Evolutionary conservation across 2,113 vertebrate species (phyloP).

Genomic region (Pteropus alecto): DNA sequence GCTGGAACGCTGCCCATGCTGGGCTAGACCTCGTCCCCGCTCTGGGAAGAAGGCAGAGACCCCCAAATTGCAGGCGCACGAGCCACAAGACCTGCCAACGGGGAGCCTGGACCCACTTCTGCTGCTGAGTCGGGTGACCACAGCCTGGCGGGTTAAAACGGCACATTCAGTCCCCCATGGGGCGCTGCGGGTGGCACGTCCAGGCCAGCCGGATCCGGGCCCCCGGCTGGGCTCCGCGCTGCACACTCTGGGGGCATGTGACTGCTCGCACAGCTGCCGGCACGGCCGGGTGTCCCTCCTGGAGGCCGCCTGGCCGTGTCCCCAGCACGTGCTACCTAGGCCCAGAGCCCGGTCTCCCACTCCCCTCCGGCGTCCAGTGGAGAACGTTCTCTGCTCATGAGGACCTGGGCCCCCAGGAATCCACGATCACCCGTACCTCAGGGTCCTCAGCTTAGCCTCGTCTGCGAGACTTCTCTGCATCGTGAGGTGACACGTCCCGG

Average conservation of each 20-base stretch:
- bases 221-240: not conserved
- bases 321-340: not conserved
- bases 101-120: not conserved
- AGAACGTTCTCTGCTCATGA: not conserved
- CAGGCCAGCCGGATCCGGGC: not conserved
- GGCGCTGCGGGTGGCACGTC: no score
- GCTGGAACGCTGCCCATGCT: rapidly evolving
- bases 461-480: not conserved
- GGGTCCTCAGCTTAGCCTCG: not conserved
- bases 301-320: not conserved
- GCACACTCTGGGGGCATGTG: not conserved
- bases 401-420: not conserved
- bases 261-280: no score
- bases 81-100: not conserved
- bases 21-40: not conserved
- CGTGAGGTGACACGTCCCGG: not conserved
- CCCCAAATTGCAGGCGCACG: not conserved
- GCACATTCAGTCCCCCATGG: no score
- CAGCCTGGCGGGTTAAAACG: not conserved
- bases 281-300: not conserved
- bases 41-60: not conserved
- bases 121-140: not conserved
- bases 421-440: no score
- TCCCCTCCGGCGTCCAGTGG: not conserved
- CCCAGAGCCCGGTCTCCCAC: not conserved